Percentiles rank a stretch among this genome's conserved stretches.
Evolutionary conservation across 1,140 invertebrate species (phyloP).

Genomic region (Pseudobourletiella spinata): DNA sequence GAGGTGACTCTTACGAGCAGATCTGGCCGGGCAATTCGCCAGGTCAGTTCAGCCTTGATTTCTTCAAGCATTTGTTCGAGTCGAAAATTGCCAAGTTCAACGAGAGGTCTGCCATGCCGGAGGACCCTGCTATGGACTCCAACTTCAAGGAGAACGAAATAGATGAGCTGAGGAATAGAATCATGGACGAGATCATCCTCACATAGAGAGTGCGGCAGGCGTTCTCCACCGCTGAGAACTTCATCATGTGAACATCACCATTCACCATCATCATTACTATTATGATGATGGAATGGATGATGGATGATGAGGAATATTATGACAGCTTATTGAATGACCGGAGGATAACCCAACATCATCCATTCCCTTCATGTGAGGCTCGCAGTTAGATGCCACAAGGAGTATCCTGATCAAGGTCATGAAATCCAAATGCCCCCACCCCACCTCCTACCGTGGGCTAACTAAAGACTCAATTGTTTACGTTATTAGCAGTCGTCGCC

Average conservation of each 20-base stretch:
- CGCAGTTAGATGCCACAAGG: too few species aligned
- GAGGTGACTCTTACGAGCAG: slow-evolving; percentile 54
- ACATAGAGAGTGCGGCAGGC: slow-evolving; percentile 23
- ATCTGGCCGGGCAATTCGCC: slow-evolving; percentile 47
- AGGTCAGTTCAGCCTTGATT: slow-evolving; percentile 46
- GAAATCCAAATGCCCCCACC: too few species aligned
- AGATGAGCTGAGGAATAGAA: slow-evolving; percentile 49
- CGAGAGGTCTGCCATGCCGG: slow-evolving; percentile 42
- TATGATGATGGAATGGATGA: too few species aligned
- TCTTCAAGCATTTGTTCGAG: slow-evolving; percentile 52
- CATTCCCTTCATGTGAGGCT: too few species aligned
- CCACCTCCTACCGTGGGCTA: too few species aligned
- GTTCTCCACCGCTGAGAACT: slow-evolving; percentile 16
- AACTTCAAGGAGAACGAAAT: slow-evolving; percentile 59
- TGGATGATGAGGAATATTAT: too few species aligned
- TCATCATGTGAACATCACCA: background rate
- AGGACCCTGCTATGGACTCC: slow-evolving; percentile 57
- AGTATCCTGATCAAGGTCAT: too few species aligned
- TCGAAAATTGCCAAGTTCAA: slow-evolving; percentile 53
- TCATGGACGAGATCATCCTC: slow-evolving; percentile 24
- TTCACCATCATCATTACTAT: too few species aligned
- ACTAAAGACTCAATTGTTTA: too few species aligned
- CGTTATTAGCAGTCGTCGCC: too few species aligned
- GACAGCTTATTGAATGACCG: too few species aligned
- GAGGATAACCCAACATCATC: too few species aligned